phyloP scores from a whole-genome alignment of 2,797 vertebrate genomes.

The Pipistrellus kuhlii region DNA sequence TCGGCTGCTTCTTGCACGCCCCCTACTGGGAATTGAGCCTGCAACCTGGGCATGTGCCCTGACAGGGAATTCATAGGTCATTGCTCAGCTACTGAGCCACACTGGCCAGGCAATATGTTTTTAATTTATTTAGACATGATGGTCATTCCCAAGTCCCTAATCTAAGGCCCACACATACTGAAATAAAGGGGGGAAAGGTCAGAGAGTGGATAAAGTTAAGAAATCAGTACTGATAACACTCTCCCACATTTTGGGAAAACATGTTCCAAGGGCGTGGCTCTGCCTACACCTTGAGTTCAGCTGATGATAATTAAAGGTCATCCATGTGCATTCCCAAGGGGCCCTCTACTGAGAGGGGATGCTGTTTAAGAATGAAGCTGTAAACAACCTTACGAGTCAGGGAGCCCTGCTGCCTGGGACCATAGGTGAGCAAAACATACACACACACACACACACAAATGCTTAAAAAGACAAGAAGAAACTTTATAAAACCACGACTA shows the following conservation, averaged over 20 bases:
- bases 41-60: no score
- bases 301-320: no score
- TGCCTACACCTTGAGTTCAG: no score
- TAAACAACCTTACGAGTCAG: not conserved
- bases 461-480: not conserved
- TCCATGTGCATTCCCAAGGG: no score
- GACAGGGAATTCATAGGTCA: no score
- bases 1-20: no score
- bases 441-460: not conserved
- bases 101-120: not conserved
- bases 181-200: not conserved
- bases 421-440: not conserved
- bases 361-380: not conserved
- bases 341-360: not conserved
- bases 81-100: no score
- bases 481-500: not conserved
- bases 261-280: no score
- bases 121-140: not conserved
- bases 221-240: no score
- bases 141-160: constrained; percentile 59
- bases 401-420: not conserved
- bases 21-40: no score
- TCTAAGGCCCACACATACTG: constrained; percentile 35
- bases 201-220: not conserved
- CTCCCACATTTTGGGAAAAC: no score